Evolutionary conservation across 2,797 vertebrate genomes (phyloP).

Genomic region (Lophius americanus): DNA sequence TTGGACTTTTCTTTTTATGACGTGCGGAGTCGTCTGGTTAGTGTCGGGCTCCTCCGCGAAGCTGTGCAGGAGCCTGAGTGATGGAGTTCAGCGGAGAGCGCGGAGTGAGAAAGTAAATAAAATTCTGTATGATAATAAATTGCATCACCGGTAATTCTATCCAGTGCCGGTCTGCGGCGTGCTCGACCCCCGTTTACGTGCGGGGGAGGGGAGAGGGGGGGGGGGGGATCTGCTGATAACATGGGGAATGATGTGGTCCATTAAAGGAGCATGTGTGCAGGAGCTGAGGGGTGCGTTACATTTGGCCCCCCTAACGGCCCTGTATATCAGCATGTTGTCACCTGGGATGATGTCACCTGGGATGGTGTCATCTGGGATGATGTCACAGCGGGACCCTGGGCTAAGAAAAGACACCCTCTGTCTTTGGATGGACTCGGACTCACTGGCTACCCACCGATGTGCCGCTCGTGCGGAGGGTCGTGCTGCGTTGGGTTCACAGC

Average conservation of each 20-base stretch:
- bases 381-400: slow-evolving; percentile 73
- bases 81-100: slow-evolving; percentile 66
- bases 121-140: slow-evolving; percentile 74
- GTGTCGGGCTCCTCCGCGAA: slow-evolving; percentile 53
- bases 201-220: slow-evolving; percentile 15
- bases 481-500: slow-evolving; percentile 45
- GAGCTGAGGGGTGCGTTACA: slow-evolving; percentile 44
- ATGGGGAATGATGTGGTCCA: slow-evolving; percentile 72
- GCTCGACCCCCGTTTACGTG: slow-evolving; percentile 34
- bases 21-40: slow-evolving; percentile 67
- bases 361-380: slow-evolving; percentile 74
- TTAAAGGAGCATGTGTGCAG: slow-evolving; percentile 60
- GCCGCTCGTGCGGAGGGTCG: slow-evolving; percentile 51
- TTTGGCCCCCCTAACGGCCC: slow-evolving; percentile 60
- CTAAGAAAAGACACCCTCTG: slow-evolving; percentile 70
- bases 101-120: slow-evolving; percentile 72
- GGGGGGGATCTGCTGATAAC: slow-evolving; percentile 71
- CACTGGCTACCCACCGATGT: slow-evolving; percentile 64
- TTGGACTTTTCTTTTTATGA: slow-evolving; percentile 40
- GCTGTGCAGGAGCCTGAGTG: slow-evolving; percentile 51
- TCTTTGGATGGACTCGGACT: slow-evolving; percentile 41
- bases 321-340: slow-evolving; percentile 79
- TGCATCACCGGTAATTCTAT: slow-evolving; percentile 73
- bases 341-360: slow-evolving; percentile 73
- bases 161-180: slow-evolving; percentile 42